Evolutionary conservation across 2,888 invertebrate genomes (phyloP), one percentile per base, ranked within the genome.

Genomic region (Operophtera brumata): DNA sequence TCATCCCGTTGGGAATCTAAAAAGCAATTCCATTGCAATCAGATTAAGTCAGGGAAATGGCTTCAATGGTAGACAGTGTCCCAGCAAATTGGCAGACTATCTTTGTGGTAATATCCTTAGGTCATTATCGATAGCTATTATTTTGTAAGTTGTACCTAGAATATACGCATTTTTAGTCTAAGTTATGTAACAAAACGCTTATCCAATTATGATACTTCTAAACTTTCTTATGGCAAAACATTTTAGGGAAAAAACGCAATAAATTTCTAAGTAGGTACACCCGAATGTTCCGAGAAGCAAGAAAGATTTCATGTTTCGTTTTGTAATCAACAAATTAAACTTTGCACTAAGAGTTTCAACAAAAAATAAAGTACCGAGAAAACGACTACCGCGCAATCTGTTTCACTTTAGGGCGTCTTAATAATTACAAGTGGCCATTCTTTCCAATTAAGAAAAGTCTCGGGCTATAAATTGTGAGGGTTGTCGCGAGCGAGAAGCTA

Each of bases 351-450:
- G 73, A 66, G 67, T 65, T 64, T 65, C 71, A 73, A 76, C 77
- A 75, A 78, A 82, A 84, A 84, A 77, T 71, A 78, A 73, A 76
- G 74, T 68, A 69, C 64, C 67, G 59, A 69, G 77, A 71, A 77
- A 75, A 77, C 77, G 77, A 77, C 78, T 82, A 80, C 80, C 81
- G 80, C 76, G 83, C 88, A 89, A 90, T 90, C 89, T 88, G 89
- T 89, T 89, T 88, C 89, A 87, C 87, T 89, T 89, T 86, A 86
- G 85, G 84, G 84, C 84, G 87, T 85, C 87, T 88, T 89, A 88
- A 88, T 89, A 89, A 90, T 89, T 89, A 87, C 88, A 89, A 89
- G 89, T 90, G 87, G 87, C 89, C 87, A 87, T 90, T 89, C 85
- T 86, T 89, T 89, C 87, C 88, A 89, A 90, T 90, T 90, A 90